Percentiles rank a stretch among this genome's conserved stretches.
These are phyloP conservation scores for Nyctereutes procyonoides DNA, from an alignment of 2,113 vertebrate species.

Conservation along the genomic window DNA sequence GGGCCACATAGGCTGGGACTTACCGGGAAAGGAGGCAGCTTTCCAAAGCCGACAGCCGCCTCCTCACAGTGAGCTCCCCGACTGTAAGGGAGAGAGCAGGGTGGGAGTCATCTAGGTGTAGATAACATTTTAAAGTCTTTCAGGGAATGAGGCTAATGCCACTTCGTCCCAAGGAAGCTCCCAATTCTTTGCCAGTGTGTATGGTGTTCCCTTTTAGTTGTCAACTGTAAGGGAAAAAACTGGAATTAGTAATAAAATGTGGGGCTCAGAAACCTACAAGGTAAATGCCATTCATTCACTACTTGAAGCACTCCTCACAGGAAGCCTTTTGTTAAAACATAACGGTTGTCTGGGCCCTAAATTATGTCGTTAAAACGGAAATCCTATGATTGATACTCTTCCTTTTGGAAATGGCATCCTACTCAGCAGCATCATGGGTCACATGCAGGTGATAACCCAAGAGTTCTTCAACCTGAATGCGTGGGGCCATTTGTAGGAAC, in stretches of 20 bases:
- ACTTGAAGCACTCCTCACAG: slow-evolving; percentile 5
- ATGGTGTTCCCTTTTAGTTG: background rate
- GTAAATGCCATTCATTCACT: background rate
- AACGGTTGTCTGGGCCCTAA: slow-evolving; percentile 22
- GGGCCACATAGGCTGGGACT: background rate
- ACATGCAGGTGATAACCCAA: slow-evolving; percentile 74
- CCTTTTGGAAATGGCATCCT: slow-evolving; percentile 67
- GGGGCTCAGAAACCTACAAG: background rate
- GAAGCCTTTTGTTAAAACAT: slow-evolving; percentile 69
- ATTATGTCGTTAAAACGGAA: slow-evolving; percentile 62
- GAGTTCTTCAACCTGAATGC: slow-evolving; percentile 71
- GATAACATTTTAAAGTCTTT: background rate
- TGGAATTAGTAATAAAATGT: background rate
- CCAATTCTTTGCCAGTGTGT: background rate
- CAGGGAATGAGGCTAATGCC: background rate
- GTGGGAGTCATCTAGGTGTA: background rate
- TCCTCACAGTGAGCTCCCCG: background rate
- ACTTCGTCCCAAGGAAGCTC: background rate
- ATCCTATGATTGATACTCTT: slow-evolving; percentile 51
- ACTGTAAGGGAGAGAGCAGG: background rate
- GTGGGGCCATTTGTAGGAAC: slow-evolving; percentile 74
- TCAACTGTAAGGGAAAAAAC: background rate
- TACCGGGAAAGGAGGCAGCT: background rate
- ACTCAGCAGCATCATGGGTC: slow-evolving; percentile 71
- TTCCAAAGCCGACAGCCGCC: background rate